Evolutionary conservation across 2,113 vertebrate genomes (phyloP).

Genomic region (Scomber scombrus): DNA sequence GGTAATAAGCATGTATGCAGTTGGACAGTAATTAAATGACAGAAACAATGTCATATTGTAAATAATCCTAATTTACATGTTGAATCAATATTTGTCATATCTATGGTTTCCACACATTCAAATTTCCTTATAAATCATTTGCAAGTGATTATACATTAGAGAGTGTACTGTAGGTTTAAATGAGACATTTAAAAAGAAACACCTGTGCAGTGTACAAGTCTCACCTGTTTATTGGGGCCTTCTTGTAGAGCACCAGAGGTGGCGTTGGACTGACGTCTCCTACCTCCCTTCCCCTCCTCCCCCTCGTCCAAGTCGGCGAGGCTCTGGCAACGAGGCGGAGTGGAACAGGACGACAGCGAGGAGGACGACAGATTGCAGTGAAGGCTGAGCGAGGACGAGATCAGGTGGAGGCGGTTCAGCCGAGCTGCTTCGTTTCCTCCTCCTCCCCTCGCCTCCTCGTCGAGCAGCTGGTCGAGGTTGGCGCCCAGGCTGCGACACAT

Average conservation of each 20-base stretch:
- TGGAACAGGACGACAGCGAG: conserved; percentile 70
- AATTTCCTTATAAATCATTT: too few species aligned
- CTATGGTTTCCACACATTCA: too few species aligned
- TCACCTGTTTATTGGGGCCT: conserved; percentile 64
- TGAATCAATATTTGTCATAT: too few species aligned
- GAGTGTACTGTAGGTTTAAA: neutral
- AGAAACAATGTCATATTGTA: too few species aligned
- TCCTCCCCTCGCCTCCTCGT: conserved; percentile 50
- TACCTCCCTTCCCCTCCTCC: neutral
- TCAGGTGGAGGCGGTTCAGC: conserved; percentile 74
- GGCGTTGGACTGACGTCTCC: too few species aligned
- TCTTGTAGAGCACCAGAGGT: conserved; percentile 10
- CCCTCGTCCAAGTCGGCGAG: conserved; percentile 27
- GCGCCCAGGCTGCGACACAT: conserved; percentile 84
- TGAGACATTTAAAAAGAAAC: neutral
- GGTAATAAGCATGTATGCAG: too few species aligned
- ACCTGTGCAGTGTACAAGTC: neutral
- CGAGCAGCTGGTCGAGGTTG: conserved; percentile 76
- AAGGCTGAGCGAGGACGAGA: conserved; percentile 83
- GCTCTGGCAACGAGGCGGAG: conserved; percentile 57
- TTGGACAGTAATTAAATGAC: too few species aligned
- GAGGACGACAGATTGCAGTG: conserved; percentile 69
- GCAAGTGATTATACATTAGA: too few species aligned
- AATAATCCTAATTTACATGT: too few species aligned
- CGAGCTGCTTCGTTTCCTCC: conserved; percentile 63